These are phyloP conservation scores for Gila orcuttii DNA, from an alignment of 2,113 vertebrate species.

Conservation along the genomic window DNA sequence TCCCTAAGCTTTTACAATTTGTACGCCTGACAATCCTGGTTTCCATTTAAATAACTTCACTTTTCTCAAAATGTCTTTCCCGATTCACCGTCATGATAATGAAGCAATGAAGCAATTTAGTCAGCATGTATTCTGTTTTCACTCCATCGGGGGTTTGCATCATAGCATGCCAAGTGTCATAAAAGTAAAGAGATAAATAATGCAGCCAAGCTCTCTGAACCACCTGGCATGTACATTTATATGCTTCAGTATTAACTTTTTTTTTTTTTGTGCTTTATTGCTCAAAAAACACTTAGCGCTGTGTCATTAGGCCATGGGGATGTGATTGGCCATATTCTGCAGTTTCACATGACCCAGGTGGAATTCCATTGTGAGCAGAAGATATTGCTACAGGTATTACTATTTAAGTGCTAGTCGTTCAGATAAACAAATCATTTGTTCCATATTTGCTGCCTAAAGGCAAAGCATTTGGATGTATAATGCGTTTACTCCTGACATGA, in stretches of 20 bases:
- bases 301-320: constrained; percentile 54
- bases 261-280: constrained; percentile 49
- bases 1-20: constrained; percentile 26
- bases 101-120: constrained; percentile 50
- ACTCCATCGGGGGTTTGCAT: constrained; percentile 36
- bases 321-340: constrained; percentile 1
- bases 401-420: neutral
- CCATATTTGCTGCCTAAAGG: neutral
- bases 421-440: neutral
- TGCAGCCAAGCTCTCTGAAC: constrained; percentile 52
- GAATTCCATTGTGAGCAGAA: neutral
- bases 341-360: constrained; percentile 30
- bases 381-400: constrained; percentile 12
- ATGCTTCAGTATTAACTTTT: constrained; percentile 48
- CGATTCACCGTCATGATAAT: constrained; percentile 44
- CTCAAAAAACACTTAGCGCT: constrained; percentile 43
- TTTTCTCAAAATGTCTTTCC: constrained; percentile 43
- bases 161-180: constrained; percentile 54
- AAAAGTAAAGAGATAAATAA: constrained; percentile 61
- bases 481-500: neutral
- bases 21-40: constrained; percentile 33
- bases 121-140: constrained; percentile 32
- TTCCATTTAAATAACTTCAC: constrained; percentile 14
- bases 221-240: constrained; percentile 58
- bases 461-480: neutral